Base-by-base conservation (phyloP, 1,140 invertebrate genomes). In the Penaeus vannamei region DNA sequence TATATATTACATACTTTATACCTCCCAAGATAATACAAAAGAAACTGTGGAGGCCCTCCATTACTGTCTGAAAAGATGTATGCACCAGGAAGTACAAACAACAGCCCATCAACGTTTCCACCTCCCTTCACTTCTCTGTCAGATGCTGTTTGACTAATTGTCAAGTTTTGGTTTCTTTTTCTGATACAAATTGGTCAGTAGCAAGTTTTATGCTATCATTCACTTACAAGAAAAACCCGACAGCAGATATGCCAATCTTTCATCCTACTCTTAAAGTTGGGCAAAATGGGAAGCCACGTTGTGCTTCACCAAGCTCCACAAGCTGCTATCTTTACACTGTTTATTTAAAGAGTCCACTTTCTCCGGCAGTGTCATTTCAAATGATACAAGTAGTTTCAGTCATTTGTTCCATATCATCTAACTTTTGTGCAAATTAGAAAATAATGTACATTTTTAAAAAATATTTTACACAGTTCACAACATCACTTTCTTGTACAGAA, bases 381-480 rank as follows among this genome's bases (percentile, higher is more conserved):
- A 72, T 36, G 42, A 36, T 29, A 76, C 72, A 26, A 76, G 72
- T 26, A 85, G 84, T 77, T 60, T 72, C 69, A 77, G 17, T 77
- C 46, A 77, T 77, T 72, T 36, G 59, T 46, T 36, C 32, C 69
- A 59, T 32, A 72, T 77, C 29, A 59, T 76, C 46, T 26, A 60
- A 60, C 36, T 64, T 85, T 72, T 85, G 84, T 76, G 72, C 69
- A 53, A 77, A 23, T 85, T 81, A 26, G 42, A 76, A 84, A 82
- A 87, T 64, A 64, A 80, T 66, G 61, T 32, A 66, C 61, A 64
- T 60, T 85, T 59, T 85, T 64, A 76, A 53, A 53, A 53, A 85
- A 77, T 85, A 85, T 53, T 85, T 85, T 66, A 85, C 84, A 85
- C 62, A 77, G 46, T 59, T 85, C 32, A 72, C 84, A 85, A 69